Conservation (phyloP, 2,113 vertebrate genomes). For the Scopus umbretta region DNA sequence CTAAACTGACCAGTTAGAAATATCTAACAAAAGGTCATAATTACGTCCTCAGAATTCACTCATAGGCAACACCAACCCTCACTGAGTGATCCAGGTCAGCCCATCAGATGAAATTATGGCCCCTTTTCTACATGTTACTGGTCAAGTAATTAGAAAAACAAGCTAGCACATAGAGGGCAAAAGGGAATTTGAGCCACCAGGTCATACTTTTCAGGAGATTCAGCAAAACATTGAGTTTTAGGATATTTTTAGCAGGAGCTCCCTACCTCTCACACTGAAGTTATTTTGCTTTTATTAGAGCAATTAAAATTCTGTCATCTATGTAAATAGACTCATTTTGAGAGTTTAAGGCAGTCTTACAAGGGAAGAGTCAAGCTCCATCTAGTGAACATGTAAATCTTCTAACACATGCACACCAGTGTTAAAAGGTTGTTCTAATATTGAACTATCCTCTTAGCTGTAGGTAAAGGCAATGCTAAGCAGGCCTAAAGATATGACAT, state of each 20-base stretch:
- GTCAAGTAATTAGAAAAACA: neutral
- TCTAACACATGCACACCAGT: neutral
- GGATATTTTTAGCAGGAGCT: neutral
- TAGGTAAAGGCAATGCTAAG: neutral
- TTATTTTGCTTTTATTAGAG: neutral
- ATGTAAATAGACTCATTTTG: neutral
- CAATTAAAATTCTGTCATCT: neutral
- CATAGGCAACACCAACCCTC: neutral
- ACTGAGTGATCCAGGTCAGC: neutral
- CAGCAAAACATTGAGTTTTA: neutral
- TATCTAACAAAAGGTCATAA: neutral
- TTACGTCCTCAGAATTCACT: neutral
- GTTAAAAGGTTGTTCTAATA: neutral
- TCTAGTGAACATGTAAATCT: neutral
- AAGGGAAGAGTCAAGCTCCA: neutral
- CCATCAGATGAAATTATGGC: neutral
- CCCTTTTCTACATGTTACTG: neutral
- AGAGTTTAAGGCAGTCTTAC: neutral
- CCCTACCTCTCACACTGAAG: neutral
- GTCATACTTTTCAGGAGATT: neutral
- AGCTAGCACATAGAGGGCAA: accelerated
- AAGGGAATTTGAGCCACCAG: neutral
- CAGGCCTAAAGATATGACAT: neutral
- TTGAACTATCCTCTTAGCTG: neutral
- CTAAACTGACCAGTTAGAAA: neutral